phyloP scores from a whole-genome alignment of 2,888 invertebrate species.

The Lepidonotus clava region DNA sequence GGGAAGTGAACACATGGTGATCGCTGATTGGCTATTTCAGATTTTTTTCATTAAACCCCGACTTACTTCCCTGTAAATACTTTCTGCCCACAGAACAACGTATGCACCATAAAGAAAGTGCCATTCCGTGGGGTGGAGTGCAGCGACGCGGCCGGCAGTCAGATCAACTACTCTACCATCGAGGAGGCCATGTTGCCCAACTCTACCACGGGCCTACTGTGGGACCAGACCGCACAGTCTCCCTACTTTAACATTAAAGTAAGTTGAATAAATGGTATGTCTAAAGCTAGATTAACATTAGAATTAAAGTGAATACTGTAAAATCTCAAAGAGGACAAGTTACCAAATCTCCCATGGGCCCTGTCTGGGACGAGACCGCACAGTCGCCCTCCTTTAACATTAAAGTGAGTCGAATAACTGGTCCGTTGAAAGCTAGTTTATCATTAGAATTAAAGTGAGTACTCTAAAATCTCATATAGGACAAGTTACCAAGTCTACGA shows the following conservation, averaged over 20 bases:
- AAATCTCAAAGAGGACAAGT: not conserved
- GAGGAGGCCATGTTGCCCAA: conserved; percentile 63
- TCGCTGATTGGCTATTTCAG: too few relatives aligned
- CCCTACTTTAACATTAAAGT: conserved; percentile 79
- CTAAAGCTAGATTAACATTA: not conserved
- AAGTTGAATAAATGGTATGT: not conserved
- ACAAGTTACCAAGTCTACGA: too few relatives aligned
- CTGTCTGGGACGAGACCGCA: not conserved
- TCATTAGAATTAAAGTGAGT: not conserved
- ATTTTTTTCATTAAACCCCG: too few relatives aligned
- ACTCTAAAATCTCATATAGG: too few relatives aligned
- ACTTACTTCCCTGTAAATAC: too few relatives aligned
- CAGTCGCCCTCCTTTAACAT: not conserved
- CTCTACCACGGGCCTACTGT: conserved; percentile 70
- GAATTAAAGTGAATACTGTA: not conserved
- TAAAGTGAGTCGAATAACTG: not conserved
- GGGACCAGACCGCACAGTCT: conserved; percentile 72
- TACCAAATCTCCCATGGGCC: not conserved
- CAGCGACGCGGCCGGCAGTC: conserved; percentile 79
- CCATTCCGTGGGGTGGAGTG: conserved; percentile 80
- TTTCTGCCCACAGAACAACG: conserved; percentile 53
- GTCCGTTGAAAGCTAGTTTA: not conserved
- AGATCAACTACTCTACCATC: conserved; percentile 64
- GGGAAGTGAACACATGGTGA: too few relatives aligned
- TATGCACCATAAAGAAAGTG: conserved; percentile 74